Evolutionary conservation across 2,888 invertebrate genomes (phyloP).

Genomic region (Rhingia campestris): DNA sequence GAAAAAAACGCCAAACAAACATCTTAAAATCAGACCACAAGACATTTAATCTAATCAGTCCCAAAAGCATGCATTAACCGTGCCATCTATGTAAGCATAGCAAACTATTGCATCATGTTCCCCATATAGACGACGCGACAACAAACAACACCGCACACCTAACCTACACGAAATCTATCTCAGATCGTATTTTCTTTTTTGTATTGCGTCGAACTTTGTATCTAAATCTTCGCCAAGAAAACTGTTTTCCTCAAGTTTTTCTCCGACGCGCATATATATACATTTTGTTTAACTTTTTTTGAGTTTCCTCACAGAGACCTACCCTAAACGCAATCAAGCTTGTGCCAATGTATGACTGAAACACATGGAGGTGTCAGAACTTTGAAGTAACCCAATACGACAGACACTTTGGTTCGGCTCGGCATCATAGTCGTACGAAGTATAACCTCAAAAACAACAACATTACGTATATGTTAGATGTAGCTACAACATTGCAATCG

Average conservation of each 20-base stretch:
- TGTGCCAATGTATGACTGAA: background rate
- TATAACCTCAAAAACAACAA: slow-evolving; percentile 1
- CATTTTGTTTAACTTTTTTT: too few relatives aligned
- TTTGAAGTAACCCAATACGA: slow-evolving; percentile 15
- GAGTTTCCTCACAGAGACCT: slow-evolving; percentile 10
- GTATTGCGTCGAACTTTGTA: background rate
- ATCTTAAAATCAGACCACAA: background rate
- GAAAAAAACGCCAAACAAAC: background rate
- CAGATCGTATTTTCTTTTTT: background rate
- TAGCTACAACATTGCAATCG: slow-evolving; percentile 4
- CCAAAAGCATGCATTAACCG: slow-evolving; percentile 10
- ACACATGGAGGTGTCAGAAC: slow-evolving; percentile 25
- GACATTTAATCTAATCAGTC: slow-evolving; percentile 2
- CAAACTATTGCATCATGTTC: slow-evolving; percentile 41
- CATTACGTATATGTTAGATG: slow-evolving; percentile 1
- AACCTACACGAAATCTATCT: too few relatives aligned
- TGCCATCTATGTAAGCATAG: slow-evolving; percentile 18
- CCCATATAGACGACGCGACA: background rate
- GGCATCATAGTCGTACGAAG: background rate
- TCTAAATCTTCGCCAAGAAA: background rate
- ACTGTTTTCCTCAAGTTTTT: slow-evolving; percentile 8
- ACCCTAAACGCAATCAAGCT: slow-evolving; percentile 6
- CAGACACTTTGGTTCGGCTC: background rate
- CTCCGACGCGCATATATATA: background rate
- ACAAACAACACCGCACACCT: slow-evolving; percentile 17